Percentiles rank a stretch among this genome's conserved stretches.
Evolutionary conservation across 2,888 invertebrate species (phyloP).

Genomic region (Tenthredo amoena): DNA sequence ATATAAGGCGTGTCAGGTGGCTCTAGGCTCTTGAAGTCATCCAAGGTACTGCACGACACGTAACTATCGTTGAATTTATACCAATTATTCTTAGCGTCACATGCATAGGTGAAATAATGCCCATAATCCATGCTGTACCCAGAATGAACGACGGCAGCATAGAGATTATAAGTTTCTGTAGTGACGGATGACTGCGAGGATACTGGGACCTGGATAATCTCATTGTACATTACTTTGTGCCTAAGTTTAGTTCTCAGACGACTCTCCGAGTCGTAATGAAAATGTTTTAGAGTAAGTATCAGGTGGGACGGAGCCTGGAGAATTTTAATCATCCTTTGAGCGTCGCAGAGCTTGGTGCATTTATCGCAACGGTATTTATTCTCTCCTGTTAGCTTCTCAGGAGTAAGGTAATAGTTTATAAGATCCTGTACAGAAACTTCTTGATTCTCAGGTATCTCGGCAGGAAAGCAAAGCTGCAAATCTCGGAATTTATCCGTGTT

Average conservation of each 20-base stretch:
- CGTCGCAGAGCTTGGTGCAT: conserved; percentile 88
- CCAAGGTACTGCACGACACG: conserved; percentile 83
- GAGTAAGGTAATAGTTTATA: conserved; percentile 88
- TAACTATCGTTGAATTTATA: conserved; percentile 89
- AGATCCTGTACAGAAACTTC: conserved; percentile 87
- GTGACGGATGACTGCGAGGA: conserved; percentile 64
- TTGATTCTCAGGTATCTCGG: conserved; percentile 74
- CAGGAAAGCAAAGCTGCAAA: conserved; percentile 88
- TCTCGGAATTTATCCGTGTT: conserved; percentile 91
- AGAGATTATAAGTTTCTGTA: conserved; percentile 84
- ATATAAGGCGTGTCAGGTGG: conserved; percentile 91
- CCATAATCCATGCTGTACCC: conserved; percentile 92
- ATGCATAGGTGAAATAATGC: conserved; percentile 92
- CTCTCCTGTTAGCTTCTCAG: conserved; percentile 89
- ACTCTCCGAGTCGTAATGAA: conserved; percentile 84
- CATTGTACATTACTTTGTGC: conserved; percentile 84
- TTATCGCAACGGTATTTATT: conserved; percentile 91
- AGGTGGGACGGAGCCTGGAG: conserved; percentile 88
- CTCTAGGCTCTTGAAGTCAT: conserved; percentile 82
- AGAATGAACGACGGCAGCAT: conserved; percentile 91
- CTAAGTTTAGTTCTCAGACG: conserved; percentile 90
- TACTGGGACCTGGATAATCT: conserved; percentile 78
- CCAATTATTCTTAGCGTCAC: conserved; percentile 85
- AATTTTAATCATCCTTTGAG: conserved; percentile 85
- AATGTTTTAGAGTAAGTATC: conserved; percentile 90